phyloP scores from a whole-genome alignment of 2,797 vertebrate genomes.

The Lepidocolaptes lacrymiger region DNA sequence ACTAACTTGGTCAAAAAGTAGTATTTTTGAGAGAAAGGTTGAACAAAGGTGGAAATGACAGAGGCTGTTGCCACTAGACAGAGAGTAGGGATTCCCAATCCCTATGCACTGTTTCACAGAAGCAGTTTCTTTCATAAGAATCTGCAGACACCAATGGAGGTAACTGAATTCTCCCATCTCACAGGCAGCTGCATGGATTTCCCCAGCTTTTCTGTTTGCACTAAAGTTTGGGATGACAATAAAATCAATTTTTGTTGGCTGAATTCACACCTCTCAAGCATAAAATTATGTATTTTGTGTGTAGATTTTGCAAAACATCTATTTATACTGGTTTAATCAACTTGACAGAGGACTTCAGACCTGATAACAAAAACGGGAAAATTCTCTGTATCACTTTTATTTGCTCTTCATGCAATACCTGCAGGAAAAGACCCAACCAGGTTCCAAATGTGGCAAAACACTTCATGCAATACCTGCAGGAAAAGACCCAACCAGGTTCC shows the following conservation, averaged over 20 bases:
- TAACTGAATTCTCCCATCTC: slow-evolving; percentile 9
- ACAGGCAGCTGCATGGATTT: slow-evolving; percentile 36
- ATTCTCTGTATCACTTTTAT: neutral
- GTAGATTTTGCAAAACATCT: neutral
- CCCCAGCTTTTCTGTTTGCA: slow-evolving; percentile 3
- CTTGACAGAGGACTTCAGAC: neutral
- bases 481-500: neutral
- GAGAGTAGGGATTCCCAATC: neutral
- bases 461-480: neutral
- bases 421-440: neutral
- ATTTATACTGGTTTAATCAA: neutral
- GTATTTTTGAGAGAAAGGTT: neutral
- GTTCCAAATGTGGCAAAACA: neutral
- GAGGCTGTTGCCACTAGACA: neutral
- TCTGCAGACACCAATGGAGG: neutral
- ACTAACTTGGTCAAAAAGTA: neutral
- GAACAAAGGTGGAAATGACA: neutral
- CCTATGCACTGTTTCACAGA: neutral
- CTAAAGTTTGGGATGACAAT: neutral
- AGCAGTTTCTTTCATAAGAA: neutral
- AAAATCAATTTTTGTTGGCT: neutral
- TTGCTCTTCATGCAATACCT: neutral
- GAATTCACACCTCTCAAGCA: neutral
- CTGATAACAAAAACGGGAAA: neutral
- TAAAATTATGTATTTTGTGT: neutral